Percentiles rank a stretch among this genome's conserved stretches.
These are phyloP conservation scores for Sarcoramphus papa DNA, from an alignment of 2,797 vertebrate species.

Conservation along the genomic window DNA sequence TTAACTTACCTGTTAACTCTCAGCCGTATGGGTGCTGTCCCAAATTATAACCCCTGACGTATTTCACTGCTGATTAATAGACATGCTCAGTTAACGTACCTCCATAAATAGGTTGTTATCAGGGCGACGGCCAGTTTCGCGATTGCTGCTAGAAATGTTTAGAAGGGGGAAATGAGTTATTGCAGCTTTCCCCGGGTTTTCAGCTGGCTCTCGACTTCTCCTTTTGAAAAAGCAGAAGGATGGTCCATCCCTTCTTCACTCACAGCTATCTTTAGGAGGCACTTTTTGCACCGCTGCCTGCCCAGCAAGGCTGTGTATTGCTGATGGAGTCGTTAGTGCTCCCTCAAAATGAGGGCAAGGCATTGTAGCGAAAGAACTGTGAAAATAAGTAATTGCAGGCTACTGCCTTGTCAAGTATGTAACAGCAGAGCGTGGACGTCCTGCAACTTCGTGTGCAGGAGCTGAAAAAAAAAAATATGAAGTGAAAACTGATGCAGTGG, in stretches of 20 bases:
- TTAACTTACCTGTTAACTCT: background rate
- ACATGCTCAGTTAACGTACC: fast-evolving
- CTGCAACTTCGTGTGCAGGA: background rate
- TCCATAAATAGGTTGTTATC: background rate
- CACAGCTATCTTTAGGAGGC: background rate
- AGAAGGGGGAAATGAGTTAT: background rate
- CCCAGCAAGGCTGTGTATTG: fast-evolving
- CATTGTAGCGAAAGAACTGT: background rate
- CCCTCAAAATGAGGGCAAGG: background rate
- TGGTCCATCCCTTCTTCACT: background rate
- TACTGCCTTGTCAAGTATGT: background rate
- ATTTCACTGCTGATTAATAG: background rate
- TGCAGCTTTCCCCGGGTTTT: background rate
- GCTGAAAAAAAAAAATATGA: background rate
- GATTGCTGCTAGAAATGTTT: background rate
- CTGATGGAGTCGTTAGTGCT: background rate
- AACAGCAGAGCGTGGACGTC: background rate
- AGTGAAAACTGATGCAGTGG: background rate
- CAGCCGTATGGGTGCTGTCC: fast-evolving
- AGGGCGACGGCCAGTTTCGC: fast-evolving
- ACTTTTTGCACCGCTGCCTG: background rate
- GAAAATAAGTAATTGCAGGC: background rate
- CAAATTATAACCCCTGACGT: fast-evolving
- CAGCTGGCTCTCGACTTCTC: background rate
- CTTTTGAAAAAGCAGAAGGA: background rate